Percentiles rank a stretch among this genome's conserved stretches.
phyloP scores from a whole-genome alignment of 2,888 invertebrate species.

The Agonopterix subpropinquella region DNA sequence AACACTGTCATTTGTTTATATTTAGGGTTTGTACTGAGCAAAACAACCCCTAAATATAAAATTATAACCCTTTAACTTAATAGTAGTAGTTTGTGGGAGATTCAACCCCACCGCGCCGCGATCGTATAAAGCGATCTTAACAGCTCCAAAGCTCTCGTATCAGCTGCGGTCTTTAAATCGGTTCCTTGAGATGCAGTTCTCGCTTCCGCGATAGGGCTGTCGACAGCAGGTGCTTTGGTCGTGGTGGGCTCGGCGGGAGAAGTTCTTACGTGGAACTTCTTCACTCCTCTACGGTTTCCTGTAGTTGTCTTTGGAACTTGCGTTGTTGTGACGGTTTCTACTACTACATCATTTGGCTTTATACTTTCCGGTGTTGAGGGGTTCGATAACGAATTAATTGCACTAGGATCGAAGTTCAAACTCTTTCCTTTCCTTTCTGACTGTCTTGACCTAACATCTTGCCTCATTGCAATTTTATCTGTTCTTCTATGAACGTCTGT shows the following conservation, averaged over 20 bases:
- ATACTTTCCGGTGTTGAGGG: conserved; percentile 41
- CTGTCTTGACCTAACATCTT: conserved; percentile 33
- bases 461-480: conserved; percentile 28
- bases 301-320: conserved; percentile 41
- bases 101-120: conserved; percentile 86
- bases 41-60: conserved; percentile 41
- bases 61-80: conserved; percentile 23
- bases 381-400: conserved; percentile 55
- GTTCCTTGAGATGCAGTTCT: conserved; percentile 38
- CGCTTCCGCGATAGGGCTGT: conserved; percentile 58
- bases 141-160: conserved; percentile 87
- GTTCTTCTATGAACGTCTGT: conserved; percentile 38
- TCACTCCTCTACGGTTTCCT: conserved; percentile 49
- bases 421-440: conserved; percentile 46
- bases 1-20: conserved; percentile 10
- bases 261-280: conserved; percentile 44
- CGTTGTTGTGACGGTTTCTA: conserved; percentile 43
- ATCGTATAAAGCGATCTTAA: conserved; percentile 89
- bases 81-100: conserved; percentile 9
- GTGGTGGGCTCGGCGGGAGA: conserved; percentile 31
- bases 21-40: conserved; percentile 12
- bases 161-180: conserved; percentile 75
- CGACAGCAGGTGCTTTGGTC: conserved; percentile 35
- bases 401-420: conserved; percentile 48
- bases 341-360: conserved; percentile 27